Evolutionary conservation across 2,113 vertebrate species (phyloP).

Genomic region (Balaeniceps rex): DNA sequence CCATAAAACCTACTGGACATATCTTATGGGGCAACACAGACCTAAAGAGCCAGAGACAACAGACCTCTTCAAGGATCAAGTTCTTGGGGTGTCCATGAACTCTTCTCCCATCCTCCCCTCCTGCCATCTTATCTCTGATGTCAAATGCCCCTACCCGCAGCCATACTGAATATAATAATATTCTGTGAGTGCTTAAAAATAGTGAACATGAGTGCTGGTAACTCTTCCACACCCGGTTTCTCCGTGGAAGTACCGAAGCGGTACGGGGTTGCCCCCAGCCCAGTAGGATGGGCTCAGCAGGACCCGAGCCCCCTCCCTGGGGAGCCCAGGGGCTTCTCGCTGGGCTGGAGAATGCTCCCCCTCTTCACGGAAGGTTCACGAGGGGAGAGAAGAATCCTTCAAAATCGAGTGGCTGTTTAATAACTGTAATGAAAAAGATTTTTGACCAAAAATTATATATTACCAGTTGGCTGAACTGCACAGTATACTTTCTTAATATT

Average conservation of each 20-base stretch:
- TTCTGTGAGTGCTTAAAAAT: background rate
- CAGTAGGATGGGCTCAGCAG: background rate
- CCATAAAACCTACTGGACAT: background rate
- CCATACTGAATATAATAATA: background rate
- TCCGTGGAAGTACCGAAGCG: background rate
- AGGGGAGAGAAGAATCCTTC: background rate
- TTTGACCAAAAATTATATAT: constrained; percentile 60
- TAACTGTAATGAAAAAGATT: constrained; percentile 41
- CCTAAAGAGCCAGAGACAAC: background rate
- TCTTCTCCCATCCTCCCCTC: background rate
- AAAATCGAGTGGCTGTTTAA: background rate
- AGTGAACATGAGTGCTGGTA: background rate
- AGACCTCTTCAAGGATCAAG: background rate
- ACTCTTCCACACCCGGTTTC: background rate
- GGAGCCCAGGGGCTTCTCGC: background rate
- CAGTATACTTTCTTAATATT: constrained; percentile 41
- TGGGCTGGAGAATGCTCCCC: background rate
- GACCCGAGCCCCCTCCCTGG: background rate
- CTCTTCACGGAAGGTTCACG: background rate
- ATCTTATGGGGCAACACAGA: background rate
- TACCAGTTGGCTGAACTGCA: constrained; percentile 25
- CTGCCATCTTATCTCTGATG: background rate
- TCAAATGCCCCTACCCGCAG: background rate
- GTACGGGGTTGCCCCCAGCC: background rate
- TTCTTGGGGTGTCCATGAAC: background rate